A percentile compares a stretch with the other conserved stretches of the same genome.
These are phyloP conservation scores for Lithobates sylvaticus DNA, from an alignment of 2,797 vertebrate genomes.

Conservation along the genomic window DNA sequence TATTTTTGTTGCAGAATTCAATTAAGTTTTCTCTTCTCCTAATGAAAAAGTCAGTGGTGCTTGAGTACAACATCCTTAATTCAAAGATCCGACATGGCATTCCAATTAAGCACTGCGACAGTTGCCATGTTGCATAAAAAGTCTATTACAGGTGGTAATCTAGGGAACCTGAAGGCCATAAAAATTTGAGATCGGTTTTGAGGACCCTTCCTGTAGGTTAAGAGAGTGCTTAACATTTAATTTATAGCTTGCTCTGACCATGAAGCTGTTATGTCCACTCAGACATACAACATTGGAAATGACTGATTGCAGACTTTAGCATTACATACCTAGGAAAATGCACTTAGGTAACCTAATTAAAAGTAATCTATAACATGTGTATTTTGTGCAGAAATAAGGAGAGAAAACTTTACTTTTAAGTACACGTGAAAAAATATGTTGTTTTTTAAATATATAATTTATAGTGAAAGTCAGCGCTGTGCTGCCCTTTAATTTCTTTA, in stretches of 20 bases:
- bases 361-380: background rate
- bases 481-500: too few species aligned
- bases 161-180: slow-evolving; percentile 71
- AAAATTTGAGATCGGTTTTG: slow-evolving; percentile 70
- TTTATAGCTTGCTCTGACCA: slow-evolving; percentile 47
- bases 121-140: slow-evolving; percentile 70
- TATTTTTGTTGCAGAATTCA: slow-evolving; percentile 78
- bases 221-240: slow-evolving; percentile 58
- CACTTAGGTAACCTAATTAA: slow-evolving; percentile 1
- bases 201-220: slow-evolving; percentile 64
- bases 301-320: slow-evolving; percentile 30
- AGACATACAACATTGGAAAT: slow-evolving; percentile 20
- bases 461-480: too few species aligned
- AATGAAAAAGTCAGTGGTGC: slow-evolving; percentile 77
- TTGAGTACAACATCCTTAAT: slow-evolving; percentile 80
- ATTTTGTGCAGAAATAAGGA: background rate
- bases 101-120: slow-evolving; percentile 72
- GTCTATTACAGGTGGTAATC: slow-evolving; percentile 69
- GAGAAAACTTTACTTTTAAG: background rate
- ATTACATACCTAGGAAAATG: slow-evolving; percentile 20
- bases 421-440: too few species aligned
- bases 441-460: too few species aligned
- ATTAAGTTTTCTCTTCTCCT: slow-evolving; percentile 80
- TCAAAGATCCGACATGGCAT: slow-evolving; percentile 76
- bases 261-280: slow-evolving; percentile 42